A percentile compares a stretch with the other conserved stretches of the same genome.
Conservation (phyloP, 2,113 vertebrate species). For the Atractosteus spatula region DNA sequence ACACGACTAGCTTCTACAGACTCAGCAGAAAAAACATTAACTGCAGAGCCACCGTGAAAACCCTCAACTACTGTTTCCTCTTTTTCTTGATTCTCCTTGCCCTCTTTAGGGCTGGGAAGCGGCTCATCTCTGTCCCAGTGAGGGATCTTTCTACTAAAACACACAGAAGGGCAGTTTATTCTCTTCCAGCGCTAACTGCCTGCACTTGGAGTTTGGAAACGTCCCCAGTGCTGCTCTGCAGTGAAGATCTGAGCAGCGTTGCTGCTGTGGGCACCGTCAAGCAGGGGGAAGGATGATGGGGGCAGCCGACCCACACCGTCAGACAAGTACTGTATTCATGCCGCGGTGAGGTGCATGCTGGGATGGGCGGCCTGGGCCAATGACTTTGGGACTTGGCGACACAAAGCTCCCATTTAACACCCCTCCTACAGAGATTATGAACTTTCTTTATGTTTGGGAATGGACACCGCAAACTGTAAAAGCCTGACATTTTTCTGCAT, state of each 20-base stretch:
- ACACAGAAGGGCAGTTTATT: neutral
- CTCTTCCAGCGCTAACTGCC: conserved; percentile 20
- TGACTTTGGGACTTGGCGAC: conserved; percentile 54
- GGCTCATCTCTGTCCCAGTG: neutral
- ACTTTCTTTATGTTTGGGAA: conserved; percentile 58
- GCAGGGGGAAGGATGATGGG: conserved; percentile 32
- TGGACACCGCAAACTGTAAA: conserved; percentile 51
- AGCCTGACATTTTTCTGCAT: conserved; percentile 66
- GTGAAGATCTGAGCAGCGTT: conserved; percentile 48
- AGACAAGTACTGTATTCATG: conserved; percentile 71
- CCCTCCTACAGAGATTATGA: conserved; percentile 60
- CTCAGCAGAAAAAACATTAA: too few species aligned
- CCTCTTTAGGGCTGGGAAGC: conserved; percentile 4
- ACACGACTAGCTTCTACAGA: too few species aligned
- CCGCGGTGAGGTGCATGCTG: conserved; percentile 68
- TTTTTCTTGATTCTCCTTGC: neutral
- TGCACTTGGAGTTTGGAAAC: conserved; percentile 31
- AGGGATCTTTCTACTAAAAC: too few species aligned
- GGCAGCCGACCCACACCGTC: conserved; percentile 59
- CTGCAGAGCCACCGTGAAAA: too few species aligned
- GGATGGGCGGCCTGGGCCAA: conserved; percentile 56
- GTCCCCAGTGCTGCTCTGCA: conserved; percentile 30
- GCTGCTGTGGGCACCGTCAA: conserved; percentile 49
- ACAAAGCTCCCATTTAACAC: conserved; percentile 71
- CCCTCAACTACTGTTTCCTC: too few species aligned